Percentiles rank a stretch among this genome's conserved stretches.
phyloP scores from a whole-genome alignment of 2,888 invertebrate species.

The Plagodis dolabraria region DNA sequence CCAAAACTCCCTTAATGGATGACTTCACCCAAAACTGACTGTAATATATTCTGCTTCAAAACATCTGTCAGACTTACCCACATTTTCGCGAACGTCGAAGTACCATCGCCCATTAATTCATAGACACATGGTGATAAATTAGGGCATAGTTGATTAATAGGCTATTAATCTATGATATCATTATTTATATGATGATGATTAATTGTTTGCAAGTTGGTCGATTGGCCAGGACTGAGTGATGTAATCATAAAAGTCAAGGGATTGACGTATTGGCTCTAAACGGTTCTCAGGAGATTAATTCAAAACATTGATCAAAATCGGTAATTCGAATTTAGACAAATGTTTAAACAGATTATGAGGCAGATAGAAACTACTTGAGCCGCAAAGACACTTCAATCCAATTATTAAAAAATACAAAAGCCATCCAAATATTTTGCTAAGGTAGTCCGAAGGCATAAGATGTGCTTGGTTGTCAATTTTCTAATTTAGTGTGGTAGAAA shows the following conservation, averaged over 20 bases:
- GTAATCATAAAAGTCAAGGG: conserved; percentile 4
- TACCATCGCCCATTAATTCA: conserved; percentile 21
- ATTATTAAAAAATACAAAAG: no score
- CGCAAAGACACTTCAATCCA: no score
- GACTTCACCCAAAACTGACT: conserved; percentile 2
- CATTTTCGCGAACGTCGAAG: conserved; percentile 17
- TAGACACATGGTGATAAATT: conserved; percentile 34
- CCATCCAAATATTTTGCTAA: no score
- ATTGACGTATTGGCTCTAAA: not conserved
- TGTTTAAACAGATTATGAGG: no score
- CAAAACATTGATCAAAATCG: no score
- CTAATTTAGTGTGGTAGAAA: no score
- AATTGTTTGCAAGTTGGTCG: conserved; percentile 28
- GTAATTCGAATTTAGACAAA: no score
- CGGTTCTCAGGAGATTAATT: no score
- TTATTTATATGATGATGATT: conserved; percentile 39
- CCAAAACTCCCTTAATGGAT: not conserved
- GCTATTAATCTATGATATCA: conserved; percentile 39
- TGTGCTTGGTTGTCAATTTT: no score
- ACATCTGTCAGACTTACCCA: conserved; percentile 3
- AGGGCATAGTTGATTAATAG: conserved; percentile 32
- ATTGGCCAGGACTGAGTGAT: conserved; percentile 20
- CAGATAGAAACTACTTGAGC: no score
- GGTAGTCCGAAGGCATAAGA: no score
- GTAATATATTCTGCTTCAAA: no score